A percentile compares a stretch with the other conserved stretches of the same genome.
Conservation (phyloP, 1,140 invertebrate species). For the Papilio polytes region DNA sequence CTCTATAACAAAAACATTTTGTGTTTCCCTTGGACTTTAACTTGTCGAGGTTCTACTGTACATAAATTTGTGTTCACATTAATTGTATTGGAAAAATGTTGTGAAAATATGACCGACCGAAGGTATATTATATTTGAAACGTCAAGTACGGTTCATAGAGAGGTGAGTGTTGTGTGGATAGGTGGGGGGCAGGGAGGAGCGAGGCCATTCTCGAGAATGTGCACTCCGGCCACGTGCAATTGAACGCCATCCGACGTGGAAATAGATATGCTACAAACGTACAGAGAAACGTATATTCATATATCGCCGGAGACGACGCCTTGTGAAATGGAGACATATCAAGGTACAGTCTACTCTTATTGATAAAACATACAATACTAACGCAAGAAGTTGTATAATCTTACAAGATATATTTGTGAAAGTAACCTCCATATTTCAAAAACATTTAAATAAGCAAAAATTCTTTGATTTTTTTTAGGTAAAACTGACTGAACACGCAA, state of each 20-base stretch:
- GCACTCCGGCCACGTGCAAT: slow-evolving; percentile 62
- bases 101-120: not conserved
- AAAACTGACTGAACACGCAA: too few species aligned
- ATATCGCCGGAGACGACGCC: slow-evolving; percentile 41
- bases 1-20: too few species aligned
- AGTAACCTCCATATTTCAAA: not conserved
- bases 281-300: slow-evolving; percentile 50
- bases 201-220: slow-evolving; percentile 53
- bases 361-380: not conserved
- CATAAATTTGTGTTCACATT: too few species aligned
- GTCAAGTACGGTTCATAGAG: not conserved
- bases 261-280: slow-evolving; percentile 70
- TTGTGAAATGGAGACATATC: slow-evolving; percentile 33
- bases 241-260: slow-evolving; percentile 74
- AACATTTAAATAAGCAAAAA: not conserved
- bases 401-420: too few species aligned
- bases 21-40: too few species aligned
- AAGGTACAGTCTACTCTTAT: not conserved
- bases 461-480: too few species aligned
- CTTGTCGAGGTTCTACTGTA: too few species aligned
- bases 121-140: slow-evolving; percentile 20
- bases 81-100: not conserved
- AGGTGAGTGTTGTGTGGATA: slow-evolving; percentile 2
- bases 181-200: not conserved
- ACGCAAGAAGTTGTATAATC: not conserved